Conservation (phyloP, 2,888 invertebrate species). For the Drosophila meridionalis region DNA sequence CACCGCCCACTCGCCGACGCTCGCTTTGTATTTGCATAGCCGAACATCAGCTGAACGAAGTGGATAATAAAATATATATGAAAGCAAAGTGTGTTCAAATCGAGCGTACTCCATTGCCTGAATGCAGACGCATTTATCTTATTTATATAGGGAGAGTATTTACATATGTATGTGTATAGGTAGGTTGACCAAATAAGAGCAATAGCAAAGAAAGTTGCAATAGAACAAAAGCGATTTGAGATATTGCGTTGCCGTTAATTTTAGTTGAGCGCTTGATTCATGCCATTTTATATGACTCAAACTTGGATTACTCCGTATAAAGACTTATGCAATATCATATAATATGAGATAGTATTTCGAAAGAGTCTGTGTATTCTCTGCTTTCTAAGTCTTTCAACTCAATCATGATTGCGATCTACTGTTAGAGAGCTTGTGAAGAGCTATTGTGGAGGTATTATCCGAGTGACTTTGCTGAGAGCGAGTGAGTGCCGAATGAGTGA, state of each 20-base stretch:
- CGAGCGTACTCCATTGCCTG: slow-evolving; percentile 11
- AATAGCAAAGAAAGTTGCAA: too few species aligned
- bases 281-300: neutral
- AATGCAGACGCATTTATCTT: neutral
- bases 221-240: neutral
- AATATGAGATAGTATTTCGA: too few species aligned
- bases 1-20: neutral
- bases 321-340: too few species aligned
- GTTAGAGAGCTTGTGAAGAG: neutral
- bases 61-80: slow-evolving; percentile 10
- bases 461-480: neutral
- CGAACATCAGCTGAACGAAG: neutral
- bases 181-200: neutral
- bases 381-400: neutral
- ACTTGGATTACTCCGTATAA: too few species aligned
- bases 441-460: neutral
- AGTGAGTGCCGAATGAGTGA: neutral
- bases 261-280: neutral
- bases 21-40: slow-evolving; percentile 15
- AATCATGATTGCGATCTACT: neutral
- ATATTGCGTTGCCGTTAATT: neutral
- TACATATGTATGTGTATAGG: neutral
- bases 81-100: slow-evolving; percentile 8
- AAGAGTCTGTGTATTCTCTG: neutral
- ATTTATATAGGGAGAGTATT: too few species aligned